A percentile compares a stretch with the other conserved stretches of the same genome.
Conservation (phyloP, 2,888 invertebrate genomes). For the Cloeon dipterum region DNA sequence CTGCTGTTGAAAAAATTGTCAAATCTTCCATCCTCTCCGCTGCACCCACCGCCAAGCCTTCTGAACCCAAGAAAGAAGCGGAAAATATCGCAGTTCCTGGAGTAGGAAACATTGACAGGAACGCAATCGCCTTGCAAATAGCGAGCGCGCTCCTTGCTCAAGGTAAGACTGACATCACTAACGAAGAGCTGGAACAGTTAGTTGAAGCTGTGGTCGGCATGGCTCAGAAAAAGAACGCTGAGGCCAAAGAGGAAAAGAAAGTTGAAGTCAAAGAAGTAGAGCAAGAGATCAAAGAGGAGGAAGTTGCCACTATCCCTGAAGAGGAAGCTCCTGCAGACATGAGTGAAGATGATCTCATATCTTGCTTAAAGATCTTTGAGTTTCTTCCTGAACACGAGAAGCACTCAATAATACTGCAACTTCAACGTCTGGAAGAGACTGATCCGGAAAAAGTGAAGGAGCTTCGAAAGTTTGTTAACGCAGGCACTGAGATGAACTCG, state of each 20-base stretch:
- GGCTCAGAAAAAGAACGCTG: not conserved
- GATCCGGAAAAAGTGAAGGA: conserved; percentile 58
- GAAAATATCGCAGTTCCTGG: conserved; percentile 34
- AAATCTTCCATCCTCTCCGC: not conserved
- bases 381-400: conserved; percentile 61
- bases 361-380: conserved; percentile 56
- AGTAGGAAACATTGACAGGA: conserved; percentile 51
- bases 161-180: conserved; percentile 58
- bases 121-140: conserved; percentile 57
- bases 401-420: conserved; percentile 54
- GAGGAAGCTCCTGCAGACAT: conserved; percentile 38
- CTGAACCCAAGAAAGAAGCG: not conserved
- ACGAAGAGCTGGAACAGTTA: conserved; percentile 52
- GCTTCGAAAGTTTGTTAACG: conserved; percentile 48
- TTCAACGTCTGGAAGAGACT: conserved; percentile 55
- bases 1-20: conserved; percentile 1
- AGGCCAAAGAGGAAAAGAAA: not conserved
- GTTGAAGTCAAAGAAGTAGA: not conserved
- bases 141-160: conserved; percentile 55
- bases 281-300: not conserved
- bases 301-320: not conserved
- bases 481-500: no score
- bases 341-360: conserved; percentile 58
- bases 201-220: conserved; percentile 50
- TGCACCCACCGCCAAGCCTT: not conserved